Evolutionary conservation across 1,140 invertebrate species (phyloP), one percentile per base, ranked within the genome.

Genomic region (Paralvinella palmiformis): DNA sequence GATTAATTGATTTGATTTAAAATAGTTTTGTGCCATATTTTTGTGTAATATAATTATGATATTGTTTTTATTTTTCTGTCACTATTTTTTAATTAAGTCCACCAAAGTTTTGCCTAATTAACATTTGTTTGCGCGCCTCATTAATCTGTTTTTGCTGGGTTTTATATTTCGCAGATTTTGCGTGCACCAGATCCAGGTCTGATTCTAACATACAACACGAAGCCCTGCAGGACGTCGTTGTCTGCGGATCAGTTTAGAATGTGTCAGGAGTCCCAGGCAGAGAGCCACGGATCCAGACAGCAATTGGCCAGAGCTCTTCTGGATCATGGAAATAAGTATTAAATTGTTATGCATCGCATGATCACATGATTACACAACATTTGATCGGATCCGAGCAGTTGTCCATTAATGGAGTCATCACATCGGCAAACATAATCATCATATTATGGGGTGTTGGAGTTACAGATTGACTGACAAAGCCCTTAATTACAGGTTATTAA

Each of bases 111-210:
- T 41, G 10, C 10, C 37, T 41, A 41, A n/a, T n/a, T 41, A 41
- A 41, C n/a, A 10, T 41, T 10, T 41, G 10, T 41, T 10, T 41
- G n/a, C 10, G 10, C 37, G 10, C n/a, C 10, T 10, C 10, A 41
- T 41, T 41, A 41, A 41, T 58, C 13, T 53, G 24, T 13, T 53
- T 53, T 53, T 58, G 56, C 17, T 60, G 17, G 29, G 6, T 7
- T 7, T 17, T 52, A n/a, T 22, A 20, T 32, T 32, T 62, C 22
- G 33, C 45, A 62, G 61, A 41, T 62, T 37, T 64, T 64, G 3
- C 52, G 62, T 13, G 62, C 62, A 6, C 35, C 45, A 37, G 62
- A 64, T 33, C 62, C 62, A 33, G 52, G 53, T 36, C 33, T 64
- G 10, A 41, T 59, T 22, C 62, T 59, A 17, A 59, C 59, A 17